Conservation (phyloP, 2,888 invertebrate species). For the Mythimna impura region DNA sequence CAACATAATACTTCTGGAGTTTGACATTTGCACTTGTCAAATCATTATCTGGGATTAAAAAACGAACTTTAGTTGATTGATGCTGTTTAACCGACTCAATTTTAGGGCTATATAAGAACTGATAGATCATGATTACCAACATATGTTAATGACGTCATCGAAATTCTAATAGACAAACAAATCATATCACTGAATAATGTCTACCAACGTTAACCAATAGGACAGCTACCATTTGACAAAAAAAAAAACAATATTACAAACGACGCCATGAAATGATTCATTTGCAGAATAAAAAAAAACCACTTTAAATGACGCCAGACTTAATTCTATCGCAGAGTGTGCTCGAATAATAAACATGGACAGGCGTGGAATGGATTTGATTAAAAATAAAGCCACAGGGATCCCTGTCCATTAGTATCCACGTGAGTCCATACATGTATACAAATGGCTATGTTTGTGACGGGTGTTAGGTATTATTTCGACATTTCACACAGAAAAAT, state of each 20-base stretch:
- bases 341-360: slow-evolving; percentile 44
- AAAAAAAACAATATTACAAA: slow-evolving; percentile 25
- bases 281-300: slow-evolving; percentile 27
- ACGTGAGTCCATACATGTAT: slow-evolving; percentile 58
- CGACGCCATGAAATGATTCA: slow-evolving; percentile 6
- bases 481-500: not conserved
- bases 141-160: not conserved
- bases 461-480: not conserved
- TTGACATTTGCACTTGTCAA: no score
- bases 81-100: not conserved
- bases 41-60: no score
- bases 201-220: slow-evolving; percentile 9
- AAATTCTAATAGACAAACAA: not conserved
- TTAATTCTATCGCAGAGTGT: slow-evolving; percentile 39
- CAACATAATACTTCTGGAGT: no score
- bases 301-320: slow-evolving; percentile 29
- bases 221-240: slow-evolving; percentile 14
- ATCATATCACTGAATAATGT: slow-evolving; percentile 1
- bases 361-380: slow-evolving; percentile 59
- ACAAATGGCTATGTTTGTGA: slow-evolving; percentile 3
- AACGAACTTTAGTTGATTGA: not conserved
- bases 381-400: slow-evolving; percentile 72
- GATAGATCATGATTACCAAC: no score
- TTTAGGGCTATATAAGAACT: not conserved
- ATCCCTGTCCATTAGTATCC: slow-evolving; percentile 72